These are phyloP conservation scores for Aphis craccivora DNA, from an alignment of 1,140 invertebrate genomes.

Conservation along the genomic window DNA sequence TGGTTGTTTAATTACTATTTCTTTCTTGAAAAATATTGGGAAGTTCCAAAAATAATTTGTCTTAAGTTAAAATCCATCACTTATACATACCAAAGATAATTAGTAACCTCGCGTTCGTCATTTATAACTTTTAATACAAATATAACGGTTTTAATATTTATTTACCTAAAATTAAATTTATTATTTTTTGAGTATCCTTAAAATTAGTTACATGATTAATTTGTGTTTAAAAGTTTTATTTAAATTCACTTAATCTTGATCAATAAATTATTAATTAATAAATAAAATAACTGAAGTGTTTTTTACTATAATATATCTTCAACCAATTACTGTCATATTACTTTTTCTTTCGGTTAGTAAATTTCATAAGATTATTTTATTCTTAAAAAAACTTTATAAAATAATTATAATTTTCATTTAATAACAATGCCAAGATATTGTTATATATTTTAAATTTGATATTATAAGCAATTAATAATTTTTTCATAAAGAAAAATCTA, in stretches of 20 bases:
- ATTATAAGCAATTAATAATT: neutral
- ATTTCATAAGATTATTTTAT: neutral
- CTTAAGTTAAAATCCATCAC: neutral
- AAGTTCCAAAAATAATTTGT: neutral
- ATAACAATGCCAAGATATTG: neutral
- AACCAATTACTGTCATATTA: neutral
- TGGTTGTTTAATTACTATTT: neutral
- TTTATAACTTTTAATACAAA: neutral
- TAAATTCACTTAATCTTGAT: neutral
- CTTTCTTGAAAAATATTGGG: neutral
- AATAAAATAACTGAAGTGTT: neutral
- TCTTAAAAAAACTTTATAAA: neutral
- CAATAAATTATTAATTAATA: constrained; percentile 9
- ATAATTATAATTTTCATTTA: neutral
- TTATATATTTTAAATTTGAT: neutral
- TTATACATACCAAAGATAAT: neutral
- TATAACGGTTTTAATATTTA: neutral
- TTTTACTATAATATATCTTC: neutral
- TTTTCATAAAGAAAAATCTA: neutral
- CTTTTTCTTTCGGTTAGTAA: neutral
- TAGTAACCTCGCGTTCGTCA: neutral
- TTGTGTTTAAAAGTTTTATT: neutral
- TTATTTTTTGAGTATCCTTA: neutral
- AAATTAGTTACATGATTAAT: neutral
- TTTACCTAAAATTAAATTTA: neutral